Evolutionary conservation across 2,888 invertebrate species (phyloP).

Genomic region (Dioctria rufipes): DNA sequence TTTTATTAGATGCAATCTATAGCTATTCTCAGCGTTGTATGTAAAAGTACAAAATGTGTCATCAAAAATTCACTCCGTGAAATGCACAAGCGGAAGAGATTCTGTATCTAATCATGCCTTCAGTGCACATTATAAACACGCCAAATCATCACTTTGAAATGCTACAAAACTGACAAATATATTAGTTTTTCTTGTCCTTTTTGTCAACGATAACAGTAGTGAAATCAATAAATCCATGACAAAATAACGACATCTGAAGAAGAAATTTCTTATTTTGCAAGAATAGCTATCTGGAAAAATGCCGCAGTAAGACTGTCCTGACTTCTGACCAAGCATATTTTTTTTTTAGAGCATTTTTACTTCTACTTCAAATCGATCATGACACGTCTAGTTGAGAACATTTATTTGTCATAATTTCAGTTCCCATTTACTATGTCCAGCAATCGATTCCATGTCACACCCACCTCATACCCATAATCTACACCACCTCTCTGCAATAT

Average conservation of each 20-base stretch:
- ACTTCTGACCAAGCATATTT: conserved; percentile 17
- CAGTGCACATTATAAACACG: not conserved
- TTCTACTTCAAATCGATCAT: conserved; percentile 32
- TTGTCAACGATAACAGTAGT: conserved; percentile 3
- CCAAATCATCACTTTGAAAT: conserved; percentile 26
- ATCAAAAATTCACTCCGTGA: no score
- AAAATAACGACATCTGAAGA: conserved; percentile 13
- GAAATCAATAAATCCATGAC: conserved; percentile 42
- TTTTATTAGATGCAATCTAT: no score
- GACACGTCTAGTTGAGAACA: conserved; percentile 7
- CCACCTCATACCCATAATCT: no score
- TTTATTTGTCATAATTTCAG: conserved; percentile 29
- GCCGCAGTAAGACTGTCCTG: conserved; percentile 18
- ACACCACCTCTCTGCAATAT: not conserved
- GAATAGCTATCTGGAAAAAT: conserved; percentile 1
- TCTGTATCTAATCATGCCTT: no score
- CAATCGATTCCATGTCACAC: no score
- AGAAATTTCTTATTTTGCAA: conserved; percentile 8
- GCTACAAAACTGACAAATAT: not conserved
- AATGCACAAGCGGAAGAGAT: no score
- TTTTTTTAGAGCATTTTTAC: conserved; percentile 10
- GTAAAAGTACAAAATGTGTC: no score
- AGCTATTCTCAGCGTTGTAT: no score
- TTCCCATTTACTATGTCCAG: not conserved
- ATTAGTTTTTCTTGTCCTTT: conserved; percentile 1